Evolutionary conservation across 2,888 invertebrate genomes (phyloP), one percentile per base, ranked within the genome.

Genomic region (Mylabris sibirica): DNA sequence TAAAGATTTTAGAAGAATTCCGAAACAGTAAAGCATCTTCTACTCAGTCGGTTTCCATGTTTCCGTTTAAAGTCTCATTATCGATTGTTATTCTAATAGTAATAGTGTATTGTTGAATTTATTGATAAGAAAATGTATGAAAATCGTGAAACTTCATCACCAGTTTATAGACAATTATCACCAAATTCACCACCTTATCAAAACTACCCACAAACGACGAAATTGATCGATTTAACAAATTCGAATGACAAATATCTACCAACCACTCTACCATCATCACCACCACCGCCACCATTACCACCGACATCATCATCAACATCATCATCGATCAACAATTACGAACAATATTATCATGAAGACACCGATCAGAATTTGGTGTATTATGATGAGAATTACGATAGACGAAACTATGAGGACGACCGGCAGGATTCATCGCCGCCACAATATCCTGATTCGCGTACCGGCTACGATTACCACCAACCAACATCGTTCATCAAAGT

Each of bases 191-290:
- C 75, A 9, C 60, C 62, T 38, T 24, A 59, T 72, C 82, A 83
- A 60, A 79, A 83, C 60, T 83, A 80, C 69, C 77, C 81, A 14
- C 78, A 81, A 11, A 77, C 82, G 26, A 67, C 64, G 20, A 79
- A 81, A 71, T 72, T 85, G 57, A 84, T 83, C 80, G 85, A 85
- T 77, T 76, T 85, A 71, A 85, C 85, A 24, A 85, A 85, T 73
- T 79, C 84, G 1, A 78, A 74, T 65, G 83, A 83, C 14, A 83
- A 83, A 70, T 80, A 76, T 59, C 66, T 79, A 9, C 78, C 76
- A 2, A 67, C 79, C 0, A 74, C 74, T 0, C 57, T 76, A 60
- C 75, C 78, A 44, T 44, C 44, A n/a, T n/a, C 44, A 8, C 30
- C 4, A n/a, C 44, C 44, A 8, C 30, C 4, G 30, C 30, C 30